Evolutionary conservation across 2,797 vertebrate species (phyloP).

Genomic region (Sitta carolinensis): DNA sequence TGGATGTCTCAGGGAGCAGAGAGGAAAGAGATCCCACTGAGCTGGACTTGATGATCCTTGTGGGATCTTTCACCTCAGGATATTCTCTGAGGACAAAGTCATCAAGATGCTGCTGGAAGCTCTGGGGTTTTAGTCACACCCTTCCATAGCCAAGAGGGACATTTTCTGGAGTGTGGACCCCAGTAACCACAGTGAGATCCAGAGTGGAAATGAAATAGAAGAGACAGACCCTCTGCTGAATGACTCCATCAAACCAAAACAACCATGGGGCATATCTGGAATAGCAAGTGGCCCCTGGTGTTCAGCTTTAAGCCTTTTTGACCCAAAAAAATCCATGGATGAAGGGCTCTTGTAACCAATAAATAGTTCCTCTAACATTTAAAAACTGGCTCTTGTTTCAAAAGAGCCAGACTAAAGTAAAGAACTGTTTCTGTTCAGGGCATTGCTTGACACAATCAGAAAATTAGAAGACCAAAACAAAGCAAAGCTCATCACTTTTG

Average conservation of each 20-base stretch:
- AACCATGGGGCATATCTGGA: accelerated
- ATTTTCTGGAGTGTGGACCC: neutral
- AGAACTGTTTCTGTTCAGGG: neutral
- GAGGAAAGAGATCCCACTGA: neutral
- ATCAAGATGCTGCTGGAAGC: neutral
- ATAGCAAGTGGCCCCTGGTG: neutral
- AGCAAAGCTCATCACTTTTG: neutral
- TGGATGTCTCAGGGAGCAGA: neutral
- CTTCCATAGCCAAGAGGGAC: neutral
- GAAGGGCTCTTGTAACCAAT: neutral
- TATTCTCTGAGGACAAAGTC: neutral
- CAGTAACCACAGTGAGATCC: neutral
- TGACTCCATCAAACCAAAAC: neutral
- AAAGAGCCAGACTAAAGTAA: neutral
- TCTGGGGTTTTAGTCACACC: accelerated
- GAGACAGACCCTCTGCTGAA: neutral
- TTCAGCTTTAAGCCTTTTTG: neutral
- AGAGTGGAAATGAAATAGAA: neutral
- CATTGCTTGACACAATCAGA: accelerated
- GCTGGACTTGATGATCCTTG: neutral
- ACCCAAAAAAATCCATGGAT: neutral
- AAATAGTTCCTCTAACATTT: neutral
- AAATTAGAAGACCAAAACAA: neutral
- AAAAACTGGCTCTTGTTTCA: neutral
- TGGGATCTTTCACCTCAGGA: neutral